Conservation (phyloP, 2,113 vertebrate genomes). For the Rhagologus leucostigma region DNA sequence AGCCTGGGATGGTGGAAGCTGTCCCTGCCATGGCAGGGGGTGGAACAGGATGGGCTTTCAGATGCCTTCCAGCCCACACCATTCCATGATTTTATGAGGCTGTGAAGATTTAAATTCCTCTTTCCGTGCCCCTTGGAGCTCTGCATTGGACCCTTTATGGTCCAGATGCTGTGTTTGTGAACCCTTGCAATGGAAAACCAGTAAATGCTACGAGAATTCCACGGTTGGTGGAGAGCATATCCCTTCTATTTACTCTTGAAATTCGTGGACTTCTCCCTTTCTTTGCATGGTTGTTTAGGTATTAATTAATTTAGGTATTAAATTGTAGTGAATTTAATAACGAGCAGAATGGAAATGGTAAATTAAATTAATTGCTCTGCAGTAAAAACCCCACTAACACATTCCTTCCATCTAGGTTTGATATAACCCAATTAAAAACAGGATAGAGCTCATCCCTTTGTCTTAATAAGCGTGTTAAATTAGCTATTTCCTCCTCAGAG, state of each 20-base stretch:
- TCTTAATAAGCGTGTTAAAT: conserved; percentile 21
- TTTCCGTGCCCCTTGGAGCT: background rate
- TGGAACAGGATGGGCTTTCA: background rate
- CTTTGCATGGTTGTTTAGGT: background rate
- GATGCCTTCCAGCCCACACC: background rate
- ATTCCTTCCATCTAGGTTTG: background rate
- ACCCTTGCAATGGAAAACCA: rapidly evolving
- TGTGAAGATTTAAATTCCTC: background rate
- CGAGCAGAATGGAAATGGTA: background rate
- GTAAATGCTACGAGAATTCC: background rate
- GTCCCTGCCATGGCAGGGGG: background rate
- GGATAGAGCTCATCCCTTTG: background rate
- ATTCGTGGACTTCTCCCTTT: background rate
- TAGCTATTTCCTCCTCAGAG: background rate
- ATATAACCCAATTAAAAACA: conserved; percentile 1
- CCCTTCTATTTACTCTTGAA: background rate
- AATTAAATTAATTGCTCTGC: background rate
- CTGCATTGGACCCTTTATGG: rapidly evolving
- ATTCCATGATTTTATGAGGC: background rate
- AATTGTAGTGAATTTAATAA: background rate
- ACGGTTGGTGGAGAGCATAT: rapidly evolving
- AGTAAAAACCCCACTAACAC: background rate
- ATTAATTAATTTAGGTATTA: background rate
- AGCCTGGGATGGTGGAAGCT: background rate
- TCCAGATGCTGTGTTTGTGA: background rate